Evolutionary conservation across 1,140 invertebrate genomes (phyloP).

Genomic region (Drosophila insularis): DNA sequence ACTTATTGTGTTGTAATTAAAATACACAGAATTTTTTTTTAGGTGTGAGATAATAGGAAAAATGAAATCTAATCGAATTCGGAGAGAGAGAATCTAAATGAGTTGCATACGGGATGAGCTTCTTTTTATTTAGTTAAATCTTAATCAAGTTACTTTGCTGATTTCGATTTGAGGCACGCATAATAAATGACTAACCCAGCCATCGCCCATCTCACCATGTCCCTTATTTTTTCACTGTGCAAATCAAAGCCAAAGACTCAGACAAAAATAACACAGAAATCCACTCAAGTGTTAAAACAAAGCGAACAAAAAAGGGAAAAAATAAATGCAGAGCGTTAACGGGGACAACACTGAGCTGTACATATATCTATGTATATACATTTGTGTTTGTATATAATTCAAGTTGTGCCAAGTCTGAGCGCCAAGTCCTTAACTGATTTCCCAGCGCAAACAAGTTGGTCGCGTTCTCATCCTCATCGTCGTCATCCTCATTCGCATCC

Average conservation of each 20-base stretch:
- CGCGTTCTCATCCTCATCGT: conserved; percentile 42
- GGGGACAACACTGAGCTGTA: conserved; percentile 52
- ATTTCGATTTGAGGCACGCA: conserved; percentile 78
- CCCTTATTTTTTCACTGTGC: conserved; percentile 6
- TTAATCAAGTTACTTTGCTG: conserved; percentile 77
- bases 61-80: background rate
- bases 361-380: conserved; percentile 32
- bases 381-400: conserved; percentile 39
- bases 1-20: conserved; percentile 53
- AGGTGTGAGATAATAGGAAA: background rate
- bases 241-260: conserved; percentile 63
- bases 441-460: conserved; percentile 77
- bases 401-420: conserved; percentile 53
- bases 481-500: conserved; percentile 13
- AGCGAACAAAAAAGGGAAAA: conserved; percentile 38
- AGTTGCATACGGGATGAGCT: conserved; percentile 31
- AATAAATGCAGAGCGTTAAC: conserved; percentile 48
- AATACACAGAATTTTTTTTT: conserved; percentile 40
- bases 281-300: conserved; percentile 79
- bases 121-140: conserved; percentile 74
- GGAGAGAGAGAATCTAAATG: background rate
- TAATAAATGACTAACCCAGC: conserved; percentile 65
- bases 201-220: background rate
- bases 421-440: conserved; percentile 79
- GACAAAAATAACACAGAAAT: conserved; percentile 77